Evolutionary conservation across 1,140 invertebrate genomes (phyloP).

Genomic region (Laupala kohalensis): DNA sequence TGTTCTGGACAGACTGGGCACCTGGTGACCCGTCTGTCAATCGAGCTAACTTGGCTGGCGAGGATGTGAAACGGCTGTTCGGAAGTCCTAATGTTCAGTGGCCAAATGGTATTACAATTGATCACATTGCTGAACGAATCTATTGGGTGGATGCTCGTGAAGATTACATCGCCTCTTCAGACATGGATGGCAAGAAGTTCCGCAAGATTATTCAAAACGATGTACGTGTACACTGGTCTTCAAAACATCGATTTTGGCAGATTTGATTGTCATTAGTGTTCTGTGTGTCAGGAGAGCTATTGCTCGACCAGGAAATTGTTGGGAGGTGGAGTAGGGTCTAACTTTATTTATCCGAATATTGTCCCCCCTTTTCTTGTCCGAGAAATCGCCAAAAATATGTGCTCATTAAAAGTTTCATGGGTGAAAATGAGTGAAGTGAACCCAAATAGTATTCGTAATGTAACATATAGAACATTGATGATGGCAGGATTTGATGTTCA

Average conservation of each 20-base stretch:
- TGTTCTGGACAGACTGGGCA: conserved; percentile 93
- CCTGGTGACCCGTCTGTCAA: conserved; percentile 60
- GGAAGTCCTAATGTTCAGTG: conserved; percentile 54
- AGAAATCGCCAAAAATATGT: too few relatives aligned
- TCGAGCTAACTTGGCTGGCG: conserved; percentile 74
- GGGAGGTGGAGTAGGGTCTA: background rate
- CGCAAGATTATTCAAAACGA: conserved; percentile 51
- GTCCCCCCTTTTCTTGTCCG: too few relatives aligned
- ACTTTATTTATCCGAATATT: background rate
- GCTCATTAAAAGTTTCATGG: too few relatives aligned
- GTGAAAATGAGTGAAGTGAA: too few relatives aligned
- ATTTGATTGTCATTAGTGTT: too few relatives aligned
- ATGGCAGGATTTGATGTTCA: too few relatives aligned
- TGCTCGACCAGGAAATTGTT: background rate
- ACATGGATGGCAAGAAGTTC: conserved; percentile 68
- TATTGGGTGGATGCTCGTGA: conserved; percentile 78
- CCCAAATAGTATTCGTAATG: too few relatives aligned
- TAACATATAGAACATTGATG: too few relatives aligned
- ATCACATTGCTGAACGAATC: conserved; percentile 64
- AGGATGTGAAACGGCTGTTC: conserved; percentile 53
- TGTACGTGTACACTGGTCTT: conserved; percentile 26
- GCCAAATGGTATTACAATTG: conserved; percentile 80
- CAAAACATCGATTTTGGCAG: too few relatives aligned
- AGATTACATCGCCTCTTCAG: conserved; percentile 73
- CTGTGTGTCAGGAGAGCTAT: too few relatives aligned